Evolutionary conservation across 2,888 invertebrate genomes (phyloP).

Genomic region (Tetanocera ferruginea): DNA sequence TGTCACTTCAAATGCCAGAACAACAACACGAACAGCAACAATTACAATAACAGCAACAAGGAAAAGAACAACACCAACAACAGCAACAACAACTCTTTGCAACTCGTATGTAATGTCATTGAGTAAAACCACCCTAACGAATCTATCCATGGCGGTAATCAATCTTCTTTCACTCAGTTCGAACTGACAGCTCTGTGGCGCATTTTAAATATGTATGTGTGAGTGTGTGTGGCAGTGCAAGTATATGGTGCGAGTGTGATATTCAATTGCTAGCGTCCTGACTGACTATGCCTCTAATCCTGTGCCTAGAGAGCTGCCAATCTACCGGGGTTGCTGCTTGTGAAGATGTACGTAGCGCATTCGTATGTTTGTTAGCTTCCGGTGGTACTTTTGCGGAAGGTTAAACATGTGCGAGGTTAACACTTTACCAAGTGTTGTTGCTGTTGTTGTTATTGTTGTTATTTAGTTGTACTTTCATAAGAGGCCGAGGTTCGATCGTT

Average conservation of each 20-base stretch:
- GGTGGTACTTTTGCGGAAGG: conserved; percentile 47
- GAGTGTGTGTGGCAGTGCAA: background rate
- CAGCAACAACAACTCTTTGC: conserved; percentile 59
- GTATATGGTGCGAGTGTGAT: conserved; percentile 55
- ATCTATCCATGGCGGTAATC: conserved; percentile 71
- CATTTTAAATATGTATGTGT: background rate
- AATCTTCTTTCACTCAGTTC: conserved; percentile 70
- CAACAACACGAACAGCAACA: conserved; percentile 24
- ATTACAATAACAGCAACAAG: conserved; percentile 27
- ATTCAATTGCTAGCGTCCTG: conserved; percentile 67
- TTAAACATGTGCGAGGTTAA: conserved; percentile 46
- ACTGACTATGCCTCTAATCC: conserved; percentile 44
- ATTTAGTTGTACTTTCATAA: no score
- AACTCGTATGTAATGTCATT: conserved; percentile 57
- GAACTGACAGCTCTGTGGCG: conserved; percentile 69
- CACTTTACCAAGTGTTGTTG: conserved; percentile 3
- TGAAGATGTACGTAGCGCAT: background rate
- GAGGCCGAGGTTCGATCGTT: no score
- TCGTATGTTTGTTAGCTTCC: conserved; percentile 37
- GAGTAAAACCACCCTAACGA: conserved; percentile 49
- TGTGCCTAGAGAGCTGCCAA: conserved; percentile 25
- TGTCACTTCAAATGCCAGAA: conserved; percentile 25
- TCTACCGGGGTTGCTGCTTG: conserved; percentile 12
- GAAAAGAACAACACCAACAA: conserved; percentile 37
- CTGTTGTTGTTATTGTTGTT: background rate